phyloP scores from a whole-genome alignment of 2,797 vertebrate genomes.

The Sphenodon punctatus region DNA sequence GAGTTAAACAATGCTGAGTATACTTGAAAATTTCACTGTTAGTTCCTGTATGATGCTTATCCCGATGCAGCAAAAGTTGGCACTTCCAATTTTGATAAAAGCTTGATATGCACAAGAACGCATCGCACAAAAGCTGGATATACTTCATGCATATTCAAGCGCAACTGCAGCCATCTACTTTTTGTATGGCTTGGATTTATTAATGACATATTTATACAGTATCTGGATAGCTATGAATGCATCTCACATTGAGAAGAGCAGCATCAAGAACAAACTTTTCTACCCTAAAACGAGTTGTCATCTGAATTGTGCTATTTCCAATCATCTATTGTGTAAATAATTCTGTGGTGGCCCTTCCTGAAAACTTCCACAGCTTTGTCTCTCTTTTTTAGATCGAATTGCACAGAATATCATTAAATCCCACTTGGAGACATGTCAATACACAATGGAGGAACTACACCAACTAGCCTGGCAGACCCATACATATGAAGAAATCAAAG shows the following conservation, averaged over 20 bases:
- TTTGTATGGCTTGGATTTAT: background rate
- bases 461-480: conserved; percentile 98
- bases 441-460: conserved; percentile 96
- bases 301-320: background rate
- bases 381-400: conserved; percentile 87
- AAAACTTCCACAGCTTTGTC: background rate
- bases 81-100: too few relatives aligned
- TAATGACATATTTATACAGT: background rate
- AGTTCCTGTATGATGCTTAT: background rate
- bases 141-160: background rate
- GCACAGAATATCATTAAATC: conserved; percentile 99
- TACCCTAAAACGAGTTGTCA: background rate
- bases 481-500: conserved; percentile 97
- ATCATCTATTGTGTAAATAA: too few relatives aligned
- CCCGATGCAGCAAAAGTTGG: background rate
- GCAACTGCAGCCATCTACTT: background rate
- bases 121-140: background rate
- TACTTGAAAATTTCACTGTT: too few relatives aligned
- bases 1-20: too few relatives aligned
- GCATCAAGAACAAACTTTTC: background rate
- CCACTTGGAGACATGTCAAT: conserved; percentile 98
- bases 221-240: background rate
- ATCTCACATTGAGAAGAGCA: background rate
- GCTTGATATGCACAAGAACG: too few relatives aligned
- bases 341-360: too few relatives aligned